Conservation (phyloP, 2,113 vertebrate genomes). For the Brachionichthys hirsutus region DNA sequence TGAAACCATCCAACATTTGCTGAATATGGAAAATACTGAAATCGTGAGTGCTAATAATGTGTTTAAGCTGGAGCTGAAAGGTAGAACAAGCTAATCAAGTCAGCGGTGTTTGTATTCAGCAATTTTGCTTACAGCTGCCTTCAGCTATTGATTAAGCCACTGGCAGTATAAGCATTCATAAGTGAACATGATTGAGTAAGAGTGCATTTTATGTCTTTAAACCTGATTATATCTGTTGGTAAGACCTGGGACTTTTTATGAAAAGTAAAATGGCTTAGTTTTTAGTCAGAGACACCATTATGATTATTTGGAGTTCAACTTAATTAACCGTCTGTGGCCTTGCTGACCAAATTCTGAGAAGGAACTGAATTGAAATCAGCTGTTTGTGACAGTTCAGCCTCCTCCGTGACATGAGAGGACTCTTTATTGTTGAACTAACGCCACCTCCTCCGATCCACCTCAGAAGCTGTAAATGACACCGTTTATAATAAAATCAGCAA, state of each 20-base stretch:
- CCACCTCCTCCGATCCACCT: conserved; percentile 5
- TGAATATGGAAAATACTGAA: neutral
- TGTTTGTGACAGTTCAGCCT: conserved; percentile 4
- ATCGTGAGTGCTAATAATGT: neutral
- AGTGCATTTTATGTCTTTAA: neutral
- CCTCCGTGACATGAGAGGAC: neutral
- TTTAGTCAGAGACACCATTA: too few relatives aligned
- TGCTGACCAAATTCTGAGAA: neutral
- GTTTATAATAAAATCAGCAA: conserved; percentile 15
- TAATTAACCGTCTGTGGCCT: neutral
- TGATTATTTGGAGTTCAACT: neutral
- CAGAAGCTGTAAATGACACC: conserved; percentile 15
- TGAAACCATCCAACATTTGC: neutral
- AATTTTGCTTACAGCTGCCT: neutral
- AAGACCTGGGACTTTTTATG: neutral
- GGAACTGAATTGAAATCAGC: conserved; percentile 9
- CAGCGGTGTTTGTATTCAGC: neutral
- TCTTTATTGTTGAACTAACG: conserved; percentile 43
- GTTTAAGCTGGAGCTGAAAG: neutral
- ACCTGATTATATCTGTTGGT: neutral
- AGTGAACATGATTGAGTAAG: neutral
- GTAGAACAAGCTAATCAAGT: neutral
- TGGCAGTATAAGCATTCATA: too few relatives aligned
- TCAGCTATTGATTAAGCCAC: neutral
- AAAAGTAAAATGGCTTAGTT: neutral